Conservation (phyloP, 2,113 vertebrate genomes). For the Thamnaconus septentrionalis region DNA sequence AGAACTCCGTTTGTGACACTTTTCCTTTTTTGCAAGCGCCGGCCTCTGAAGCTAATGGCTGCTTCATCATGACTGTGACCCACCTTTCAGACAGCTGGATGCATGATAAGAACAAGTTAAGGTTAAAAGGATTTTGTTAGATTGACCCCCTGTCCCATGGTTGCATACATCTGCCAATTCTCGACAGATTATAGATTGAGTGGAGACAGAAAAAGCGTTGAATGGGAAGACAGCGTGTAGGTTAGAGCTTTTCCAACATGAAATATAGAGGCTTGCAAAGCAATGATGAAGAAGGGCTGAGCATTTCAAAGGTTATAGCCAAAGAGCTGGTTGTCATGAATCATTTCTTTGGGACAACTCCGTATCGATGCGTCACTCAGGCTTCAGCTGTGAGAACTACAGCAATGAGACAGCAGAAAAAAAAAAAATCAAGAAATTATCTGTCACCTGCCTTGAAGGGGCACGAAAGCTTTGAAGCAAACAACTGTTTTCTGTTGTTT, state of each 20-base stretch:
- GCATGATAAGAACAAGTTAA: constrained; percentile 60
- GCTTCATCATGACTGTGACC: constrained; percentile 56
- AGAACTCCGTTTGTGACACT: constrained; percentile 77
- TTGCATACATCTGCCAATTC: constrained; percentile 43
- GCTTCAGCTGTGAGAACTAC: constrained; percentile 13
- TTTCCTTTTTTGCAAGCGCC: constrained; percentile 72
- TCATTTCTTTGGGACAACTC: constrained; percentile 41
- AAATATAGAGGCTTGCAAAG: constrained; percentile 35
- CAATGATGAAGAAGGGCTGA: constrained; percentile 23
- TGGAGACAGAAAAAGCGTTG: constrained; percentile 8
- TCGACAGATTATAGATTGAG: constrained; percentile 46
- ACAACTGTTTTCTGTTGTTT: too few species aligned
- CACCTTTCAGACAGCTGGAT: constrained; percentile 47
- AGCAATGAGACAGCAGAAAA: not conserved
- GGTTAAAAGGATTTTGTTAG: constrained; percentile 67
- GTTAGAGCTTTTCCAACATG: constrained; percentile 18
- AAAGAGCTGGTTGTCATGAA: constrained; percentile 24
- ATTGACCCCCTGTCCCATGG: constrained; percentile 43
- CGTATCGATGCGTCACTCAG: constrained; percentile 35
- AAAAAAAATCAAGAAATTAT: too few species aligned
- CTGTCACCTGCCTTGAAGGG: too few species aligned
- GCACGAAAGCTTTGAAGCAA: too few species aligned
- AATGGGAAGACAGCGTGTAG: constrained; percentile 32
- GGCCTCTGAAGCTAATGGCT: constrained; percentile 50
- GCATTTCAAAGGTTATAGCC: constrained; percentile 35